phyloP scores from a whole-genome alignment of 2,888 invertebrate genomes.

The Aspidiotus destructor region DNA sequence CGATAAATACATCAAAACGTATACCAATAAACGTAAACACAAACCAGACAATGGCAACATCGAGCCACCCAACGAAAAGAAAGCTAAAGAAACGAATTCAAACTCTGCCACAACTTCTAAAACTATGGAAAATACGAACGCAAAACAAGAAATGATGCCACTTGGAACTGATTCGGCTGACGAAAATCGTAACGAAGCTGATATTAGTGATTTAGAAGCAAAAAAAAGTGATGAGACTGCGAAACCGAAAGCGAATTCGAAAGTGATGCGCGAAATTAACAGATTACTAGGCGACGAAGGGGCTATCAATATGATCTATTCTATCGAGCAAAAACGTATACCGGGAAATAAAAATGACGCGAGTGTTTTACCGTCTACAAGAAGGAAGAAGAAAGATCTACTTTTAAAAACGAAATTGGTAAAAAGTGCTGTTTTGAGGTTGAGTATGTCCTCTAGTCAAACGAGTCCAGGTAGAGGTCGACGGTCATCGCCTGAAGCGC shows the following conservation, averaged over 20 bases:
- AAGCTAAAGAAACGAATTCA: slow-evolving; percentile 4
- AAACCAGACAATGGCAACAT: slow-evolving; percentile 20
- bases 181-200: slow-evolving; percentile 1
- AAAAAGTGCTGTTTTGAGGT: slow-evolving; percentile 49
- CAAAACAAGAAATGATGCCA: not conserved
- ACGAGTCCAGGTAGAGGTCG: slow-evolving; percentile 7
- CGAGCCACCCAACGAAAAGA: slow-evolving; percentile 20
- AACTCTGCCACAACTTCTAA: not conserved
- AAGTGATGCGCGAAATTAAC: slow-evolving; percentile 57
- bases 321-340: slow-evolving; percentile 51
- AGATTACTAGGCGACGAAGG: slow-evolving; percentile 73
- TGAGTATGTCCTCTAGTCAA: slow-evolving; percentile 39
- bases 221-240: not conserved
- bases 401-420: slow-evolving; percentile 53
- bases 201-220: not conserved
- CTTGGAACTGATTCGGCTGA: not conserved
- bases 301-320: slow-evolving; percentile 73
- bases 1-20: slow-evolving; percentile 33
- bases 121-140: not conserved
- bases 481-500: slow-evolving; percentile 15
- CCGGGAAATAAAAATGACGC: slow-evolving; percentile 36
- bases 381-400: slow-evolving; percentile 42
- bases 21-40: slow-evolving; percentile 30
- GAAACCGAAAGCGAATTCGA: slow-evolving; percentile 38
- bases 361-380: slow-evolving; percentile 36